A percentile compares a stretch with the other conserved stretches of the same genome.
phyloP scores from a whole-genome alignment of 2,888 invertebrate species.

The Ypsolopha scabrella region DNA sequence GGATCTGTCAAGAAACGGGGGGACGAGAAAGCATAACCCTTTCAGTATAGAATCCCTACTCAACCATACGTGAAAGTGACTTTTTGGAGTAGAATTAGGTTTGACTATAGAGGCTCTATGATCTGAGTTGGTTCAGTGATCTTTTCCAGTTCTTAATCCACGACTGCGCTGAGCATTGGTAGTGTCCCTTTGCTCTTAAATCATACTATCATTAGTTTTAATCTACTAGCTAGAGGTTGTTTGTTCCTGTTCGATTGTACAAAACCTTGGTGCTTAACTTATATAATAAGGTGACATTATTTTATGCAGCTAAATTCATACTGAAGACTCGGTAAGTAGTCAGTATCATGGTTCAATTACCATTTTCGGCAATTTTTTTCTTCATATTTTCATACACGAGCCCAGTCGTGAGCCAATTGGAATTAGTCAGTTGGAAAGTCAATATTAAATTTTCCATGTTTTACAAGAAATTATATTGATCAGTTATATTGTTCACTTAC shows the following conservation, averaged over 20 bases:
- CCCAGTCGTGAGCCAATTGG: too few species aligned
- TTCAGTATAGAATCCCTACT: conserved; percentile 92
- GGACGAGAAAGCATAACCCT: conserved; percentile 79
- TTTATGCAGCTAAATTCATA: too few species aligned
- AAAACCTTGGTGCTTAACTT: neutral
- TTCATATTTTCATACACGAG: too few species aligned
- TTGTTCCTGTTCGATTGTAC: neutral
- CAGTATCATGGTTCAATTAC: too few species aligned
- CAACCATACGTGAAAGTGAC: conserved; percentile 72
- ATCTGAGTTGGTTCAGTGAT: conserved; percentile 17
- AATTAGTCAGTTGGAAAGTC: too few species aligned
- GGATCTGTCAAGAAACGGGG: conserved; percentile 65
- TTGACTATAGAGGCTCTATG: conserved; percentile 44
- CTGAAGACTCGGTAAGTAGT: too few species aligned
- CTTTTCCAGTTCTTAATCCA: conserved; percentile 20
- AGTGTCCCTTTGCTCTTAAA: conserved; percentile 45
- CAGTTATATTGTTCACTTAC: too few species aligned
- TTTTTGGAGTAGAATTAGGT: conserved; percentile 19
- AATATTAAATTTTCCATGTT: too few species aligned
- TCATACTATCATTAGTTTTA: conserved; percentile 16
- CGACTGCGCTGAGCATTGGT: conserved; percentile 25
- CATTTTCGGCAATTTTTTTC: too few species aligned
- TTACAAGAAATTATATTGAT: too few species aligned
- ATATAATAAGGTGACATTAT: too few species aligned
- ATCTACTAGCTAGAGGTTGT: neutral